These are phyloP conservation scores for Agrotis segetum DNA, from an alignment of 2,888 invertebrate genomes.

Conservation along the genomic window DNA sequence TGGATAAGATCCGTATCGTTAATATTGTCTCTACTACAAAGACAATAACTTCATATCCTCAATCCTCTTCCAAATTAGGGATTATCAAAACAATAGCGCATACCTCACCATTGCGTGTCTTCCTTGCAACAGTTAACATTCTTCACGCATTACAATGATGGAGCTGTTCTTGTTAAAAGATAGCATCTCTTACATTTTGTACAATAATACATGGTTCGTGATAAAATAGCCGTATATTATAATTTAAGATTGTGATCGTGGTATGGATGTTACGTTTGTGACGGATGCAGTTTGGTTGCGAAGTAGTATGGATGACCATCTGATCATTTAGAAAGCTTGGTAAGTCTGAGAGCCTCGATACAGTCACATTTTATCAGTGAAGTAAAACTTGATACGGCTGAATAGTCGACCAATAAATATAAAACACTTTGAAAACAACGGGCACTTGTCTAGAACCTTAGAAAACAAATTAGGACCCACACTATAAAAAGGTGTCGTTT, in stretches of 20 bases:
- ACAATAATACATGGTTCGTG: conserved; percentile 43
- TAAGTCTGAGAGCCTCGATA: not conserved
- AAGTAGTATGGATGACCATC: not conserved
- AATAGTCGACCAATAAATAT: not conserved
- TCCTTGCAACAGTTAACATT: conserved; percentile 45
- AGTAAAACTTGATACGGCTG: too few relatives aligned
- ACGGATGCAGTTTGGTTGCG: not conserved
- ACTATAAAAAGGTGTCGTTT: not conserved
- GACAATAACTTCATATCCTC: conserved; percentile 18
- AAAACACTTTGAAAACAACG: not conserved
- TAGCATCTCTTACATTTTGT: conserved; percentile 52
- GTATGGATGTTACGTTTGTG: conserved; percentile 36
- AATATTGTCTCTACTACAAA: not conserved
- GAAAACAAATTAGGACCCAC: not conserved
- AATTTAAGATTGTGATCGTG: conserved; percentile 40
- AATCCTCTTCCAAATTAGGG: conserved; percentile 25
- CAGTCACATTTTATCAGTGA: not conserved
- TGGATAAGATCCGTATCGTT: too few relatives aligned
- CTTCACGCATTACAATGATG: conserved; percentile 55
- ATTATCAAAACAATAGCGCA: conserved; percentile 40
- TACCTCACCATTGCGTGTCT: conserved; percentile 45
- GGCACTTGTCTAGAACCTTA: not conserved
- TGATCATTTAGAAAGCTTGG: not conserved
- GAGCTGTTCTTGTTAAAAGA: conserved; percentile 54
- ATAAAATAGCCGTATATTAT: conserved; percentile 48